A percentile compares a stretch with the other conserved stretches of the same genome.
phyloP scores from a whole-genome alignment of 2,888 invertebrate species.

The Zeuzera pyrina region DNA sequence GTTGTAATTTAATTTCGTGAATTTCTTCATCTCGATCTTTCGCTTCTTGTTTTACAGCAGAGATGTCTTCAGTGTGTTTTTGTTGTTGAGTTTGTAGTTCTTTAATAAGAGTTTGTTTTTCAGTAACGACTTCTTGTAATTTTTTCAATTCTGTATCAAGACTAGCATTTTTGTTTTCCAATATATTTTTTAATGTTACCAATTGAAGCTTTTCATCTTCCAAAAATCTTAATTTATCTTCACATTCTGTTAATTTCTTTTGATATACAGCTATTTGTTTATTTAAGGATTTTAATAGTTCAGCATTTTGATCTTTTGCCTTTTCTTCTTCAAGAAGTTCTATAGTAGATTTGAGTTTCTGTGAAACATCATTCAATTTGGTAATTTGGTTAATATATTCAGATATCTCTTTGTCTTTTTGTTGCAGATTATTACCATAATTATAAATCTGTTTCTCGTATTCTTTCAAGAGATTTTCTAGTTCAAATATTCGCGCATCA shows the following conservation, averaged over 20 bases:
- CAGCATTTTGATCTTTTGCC: conserved; percentile 61
- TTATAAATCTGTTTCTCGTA: conserved; percentile 65
- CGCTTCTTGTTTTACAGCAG: conserved; percentile 53
- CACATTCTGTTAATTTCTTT: conserved; percentile 49
- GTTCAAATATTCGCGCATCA: conserved; percentile 59
- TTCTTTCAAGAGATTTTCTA: conserved; percentile 59
- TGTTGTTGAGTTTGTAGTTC: conserved; percentile 61
- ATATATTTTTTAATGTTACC: conserved; percentile 35
- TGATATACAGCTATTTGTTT: conserved; percentile 63
- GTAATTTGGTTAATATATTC: conserved; percentile 69
- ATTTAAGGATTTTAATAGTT: conserved; percentile 66
- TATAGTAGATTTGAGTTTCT: conserved; percentile 63
- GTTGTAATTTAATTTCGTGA: conserved; percentile 63
- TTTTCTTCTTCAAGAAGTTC: conserved; percentile 64
- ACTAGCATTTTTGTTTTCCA: conserved; percentile 39
- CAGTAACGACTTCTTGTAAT: conserved; percentile 50
- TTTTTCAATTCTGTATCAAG: conserved; percentile 50
- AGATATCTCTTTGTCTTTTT: conserved; percentile 60
- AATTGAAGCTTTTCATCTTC: conserved; percentile 61
- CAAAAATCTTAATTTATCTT: conserved; percentile 46
- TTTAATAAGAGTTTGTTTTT: conserved; percentile 57
- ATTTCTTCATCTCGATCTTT: conserved; percentile 73
- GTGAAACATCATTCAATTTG: conserved; percentile 66
- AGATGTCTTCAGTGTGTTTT: conserved; percentile 59
- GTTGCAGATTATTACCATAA: conserved; percentile 50